A percentile compares a stretch with the other conserved stretches of the same genome.
Conservation (phyloP, 2,797 vertebrate species). For the Amblyopsis hoosieri region DNA sequence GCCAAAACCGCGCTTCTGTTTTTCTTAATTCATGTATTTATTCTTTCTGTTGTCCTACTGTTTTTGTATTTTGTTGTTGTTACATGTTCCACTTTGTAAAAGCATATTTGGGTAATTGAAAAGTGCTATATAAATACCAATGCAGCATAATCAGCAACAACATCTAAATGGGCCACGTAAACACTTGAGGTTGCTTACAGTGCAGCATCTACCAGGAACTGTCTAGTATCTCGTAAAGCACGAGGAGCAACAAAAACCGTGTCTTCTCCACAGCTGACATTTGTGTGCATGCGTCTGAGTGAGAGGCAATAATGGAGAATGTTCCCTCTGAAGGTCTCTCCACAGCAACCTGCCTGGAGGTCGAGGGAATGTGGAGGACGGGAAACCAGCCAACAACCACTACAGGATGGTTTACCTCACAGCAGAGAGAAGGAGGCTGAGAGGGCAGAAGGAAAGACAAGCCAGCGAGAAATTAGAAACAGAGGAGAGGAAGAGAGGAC, state of each 20-base stretch:
- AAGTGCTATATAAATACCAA: too few species aligned
- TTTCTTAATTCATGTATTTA: too few species aligned
- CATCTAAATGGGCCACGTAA: too few species aligned
- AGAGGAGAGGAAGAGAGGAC: slow-evolving; percentile 12
- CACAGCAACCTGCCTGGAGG: slow-evolving; percentile 60
- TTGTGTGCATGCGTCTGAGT: not conserved
- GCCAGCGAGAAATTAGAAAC: slow-evolving; percentile 4
- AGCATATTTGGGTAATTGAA: too few species aligned
- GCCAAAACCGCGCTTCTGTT: too few species aligned
- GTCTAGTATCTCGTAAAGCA: too few species aligned
- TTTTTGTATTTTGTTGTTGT: too few species aligned
- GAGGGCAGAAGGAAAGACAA: slow-evolving; percentile 21
- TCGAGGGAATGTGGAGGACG: slow-evolving; percentile 62
- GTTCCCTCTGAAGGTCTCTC: slow-evolving; percentile 55
- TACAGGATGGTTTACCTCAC: slow-evolving; percentile 46
- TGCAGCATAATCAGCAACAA: too few species aligned
- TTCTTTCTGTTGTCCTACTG: too few species aligned
- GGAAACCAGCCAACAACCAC: slow-evolving; percentile 60
- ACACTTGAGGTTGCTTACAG: too few species aligned
- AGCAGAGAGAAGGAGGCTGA: slow-evolving; percentile 14
- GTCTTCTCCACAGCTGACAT: slow-evolving; percentile 34
- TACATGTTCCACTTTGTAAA: too few species aligned
- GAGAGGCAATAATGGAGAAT: not conserved
- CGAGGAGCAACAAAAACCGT: slow-evolving; percentile 19
- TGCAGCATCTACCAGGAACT: too few species aligned